Evolutionary conservation across 1,140 invertebrate genomes (phyloP), one percentile per base, ranked within the genome.

Genomic region (Brachionus rotundiformis): DNA sequence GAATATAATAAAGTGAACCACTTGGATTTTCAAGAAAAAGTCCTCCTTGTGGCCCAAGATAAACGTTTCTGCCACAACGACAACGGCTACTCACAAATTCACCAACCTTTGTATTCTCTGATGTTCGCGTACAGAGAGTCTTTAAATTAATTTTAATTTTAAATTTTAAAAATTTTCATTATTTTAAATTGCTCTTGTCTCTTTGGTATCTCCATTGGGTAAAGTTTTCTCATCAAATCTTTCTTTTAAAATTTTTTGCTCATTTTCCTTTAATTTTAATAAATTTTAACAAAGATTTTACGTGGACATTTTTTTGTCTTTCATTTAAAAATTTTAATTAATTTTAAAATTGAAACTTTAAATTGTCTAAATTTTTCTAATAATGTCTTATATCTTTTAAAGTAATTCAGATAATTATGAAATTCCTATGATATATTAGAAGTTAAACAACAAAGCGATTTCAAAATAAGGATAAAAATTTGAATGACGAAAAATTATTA

Each of bases 11-110:
- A 19, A 54, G 47, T 19, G 47, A 54, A 54, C 47, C 47, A 54
- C 16, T 54, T 54, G 47, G 47, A 54, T 54, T 54, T 54, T 54
- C 47, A 54, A 54, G 47, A 54, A 54, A 54, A 54, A 54, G n/a
- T 7, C 47, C n/a, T 54, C 47, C 47, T 54, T 54, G 47, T 54
- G 47, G 47, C 16, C 47, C 47, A 54, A 54, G 47, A 54, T 54
- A 54, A 54, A 54, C 47, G 47, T 54, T 19, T 54, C 47, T 19
- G 16, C 47, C 47, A 54, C 47, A 54, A 7, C 47, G 47, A 54
- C 16, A 19, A 54, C 47, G 47, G 47, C 47, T 54, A 54, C 47
- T 54, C 16, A 54, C 16, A 54, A 54, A 54, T 54, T 54, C 47
- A 54, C 47, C 47, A 54, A 54, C 44, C 16, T 19, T 49, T 49